Conservation (phyloP, 2,888 invertebrate genomes). For the Chydorus sphaericus region DNA sequence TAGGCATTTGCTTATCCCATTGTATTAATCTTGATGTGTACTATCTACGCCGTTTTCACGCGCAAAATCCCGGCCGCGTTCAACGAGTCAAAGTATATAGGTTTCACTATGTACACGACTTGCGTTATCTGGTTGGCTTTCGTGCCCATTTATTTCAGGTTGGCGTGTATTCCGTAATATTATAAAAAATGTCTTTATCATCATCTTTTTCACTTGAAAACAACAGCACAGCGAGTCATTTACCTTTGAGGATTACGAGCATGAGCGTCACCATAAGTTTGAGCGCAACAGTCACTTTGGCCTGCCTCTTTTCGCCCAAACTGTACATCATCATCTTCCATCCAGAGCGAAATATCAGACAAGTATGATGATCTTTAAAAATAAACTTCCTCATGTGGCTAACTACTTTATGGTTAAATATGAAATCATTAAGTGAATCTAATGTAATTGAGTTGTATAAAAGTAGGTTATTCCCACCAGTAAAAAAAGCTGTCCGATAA, state of each 20-base stretch:
- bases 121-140: slow-evolving; percentile 97
- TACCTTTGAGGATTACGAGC: slow-evolving; percentile 79
- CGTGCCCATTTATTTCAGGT: slow-evolving; percentile 88
- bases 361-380: too few relatives aligned
- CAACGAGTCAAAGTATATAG: slow-evolving; percentile 95
- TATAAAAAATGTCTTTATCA: neutral
- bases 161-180: slow-evolving; percentile 29
- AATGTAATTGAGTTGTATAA: too few relatives aligned
- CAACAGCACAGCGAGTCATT: slow-evolving; percentile 32
- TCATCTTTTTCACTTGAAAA: slow-evolving; percentile 38
- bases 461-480: too few relatives aligned
- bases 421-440: too few relatives aligned
- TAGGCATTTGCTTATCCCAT: slow-evolving; percentile 33
- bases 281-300: slow-evolving; percentile 83
- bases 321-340: slow-evolving; percentile 76
- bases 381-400: too few relatives aligned
- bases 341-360: slow-evolving; percentile 77
- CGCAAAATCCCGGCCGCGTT: slow-evolving; percentile 97
- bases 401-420: too few relatives aligned
- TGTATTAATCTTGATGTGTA: slow-evolving; percentile 50
- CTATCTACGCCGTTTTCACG: slow-evolving; percentile 87
- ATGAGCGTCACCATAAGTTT: slow-evolving; percentile 92
- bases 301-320: slow-evolving; percentile 89
- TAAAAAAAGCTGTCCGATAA: too few relatives aligned
- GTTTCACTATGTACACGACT: slow-evolving; percentile 99